Base-by-base conservation (phyloP, 2,797 vertebrate species). In the Huso huso region DNA sequence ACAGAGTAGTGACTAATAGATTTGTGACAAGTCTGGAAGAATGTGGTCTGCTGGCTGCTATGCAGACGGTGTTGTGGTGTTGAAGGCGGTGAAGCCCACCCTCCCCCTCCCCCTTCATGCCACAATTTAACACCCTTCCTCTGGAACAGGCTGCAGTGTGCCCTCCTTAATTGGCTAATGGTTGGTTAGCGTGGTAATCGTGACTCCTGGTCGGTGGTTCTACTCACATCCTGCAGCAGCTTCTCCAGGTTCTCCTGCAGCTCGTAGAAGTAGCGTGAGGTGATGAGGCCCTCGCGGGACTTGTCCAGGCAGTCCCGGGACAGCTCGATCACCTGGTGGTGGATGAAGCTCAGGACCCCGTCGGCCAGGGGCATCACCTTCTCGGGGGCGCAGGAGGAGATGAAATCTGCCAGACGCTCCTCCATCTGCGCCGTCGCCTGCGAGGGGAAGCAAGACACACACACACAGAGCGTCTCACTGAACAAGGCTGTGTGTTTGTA, bases 341-440 rank as follows among this genome's bases (percentile, higher is more conserved):
- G 92, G 83, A 98, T 95, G 86, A 99, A 99, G 85, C 94, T 97
- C 69, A 99, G 89, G 71, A 95, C 87, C 61, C 95, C 95, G 59
- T 98, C 96, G 1, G 93, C 94, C 85, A 98, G 84, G 52, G 93
- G 95, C 82, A 93, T 84, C 63, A 93, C 93, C 0, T 86, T 92
- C 63, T 95, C 94, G 1, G 94, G 92, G 71, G 88, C 84, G 49
- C 90, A 93, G 55, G 90, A 90, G 70, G 85, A 86, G 76, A 98
- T 92, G 77, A 97, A 93, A 70, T 93, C 96, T 0, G 93, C 86
- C 79, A 97, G 89, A 48, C 93, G 90, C 75, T 93, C 95, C 86
- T 99, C 96, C 96, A 99, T 99, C 76, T 99, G 95, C 59, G 95
- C 95, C 0, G 94, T 99, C 65, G 96, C 95, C 95, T 97, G 76